Percentiles rank a stretch among this genome's conserved stretches.
These are phyloP conservation scores for Orchesellides sinensis DNA, from an alignment of 2,888 invertebrate genomes.

Conservation along the genomic window DNA sequence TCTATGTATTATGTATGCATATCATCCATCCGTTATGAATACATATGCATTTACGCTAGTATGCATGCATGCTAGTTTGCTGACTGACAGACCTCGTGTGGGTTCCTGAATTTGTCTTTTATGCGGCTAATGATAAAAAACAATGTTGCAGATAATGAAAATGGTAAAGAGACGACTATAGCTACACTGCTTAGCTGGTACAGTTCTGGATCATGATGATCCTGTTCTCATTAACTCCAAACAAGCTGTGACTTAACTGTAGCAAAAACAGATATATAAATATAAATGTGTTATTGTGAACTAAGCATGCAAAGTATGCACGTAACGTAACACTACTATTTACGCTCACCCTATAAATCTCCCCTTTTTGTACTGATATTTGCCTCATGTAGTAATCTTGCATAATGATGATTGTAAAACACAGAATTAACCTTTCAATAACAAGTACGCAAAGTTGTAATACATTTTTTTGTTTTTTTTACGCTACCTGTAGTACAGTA, in stretches of 20 bases:
- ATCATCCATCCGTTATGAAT: conserved; percentile 19
- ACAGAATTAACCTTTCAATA: no score
- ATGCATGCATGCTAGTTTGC: conserved; percentile 28
- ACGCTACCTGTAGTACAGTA: no score
- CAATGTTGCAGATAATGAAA: conserved; percentile 1
- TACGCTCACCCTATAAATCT: not conserved
- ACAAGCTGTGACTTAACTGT: conserved; percentile 31
- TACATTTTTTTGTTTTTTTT: no score
- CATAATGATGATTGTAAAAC: no score
- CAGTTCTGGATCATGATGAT: conserved; percentile 45
- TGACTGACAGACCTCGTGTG: conserved; percentile 30
- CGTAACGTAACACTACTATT: conserved; percentile 12
- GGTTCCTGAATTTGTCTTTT: conserved; percentile 16
- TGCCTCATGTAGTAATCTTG: no score
- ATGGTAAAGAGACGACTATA: no score
- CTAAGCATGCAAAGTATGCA: not conserved
- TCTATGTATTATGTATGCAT: not conserved
- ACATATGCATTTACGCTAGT: not conserved
- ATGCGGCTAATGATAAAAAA: not conserved
- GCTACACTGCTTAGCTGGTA: no score
- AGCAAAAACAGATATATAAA: not conserved
- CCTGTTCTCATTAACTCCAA: conserved; percentile 39
- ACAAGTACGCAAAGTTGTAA: no score
- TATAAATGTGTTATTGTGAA: not conserved
- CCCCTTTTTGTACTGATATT: not conserved